phyloP scores from a whole-genome alignment of 2,888 invertebrate genomes.

The Latrodectus elegans region DNA sequence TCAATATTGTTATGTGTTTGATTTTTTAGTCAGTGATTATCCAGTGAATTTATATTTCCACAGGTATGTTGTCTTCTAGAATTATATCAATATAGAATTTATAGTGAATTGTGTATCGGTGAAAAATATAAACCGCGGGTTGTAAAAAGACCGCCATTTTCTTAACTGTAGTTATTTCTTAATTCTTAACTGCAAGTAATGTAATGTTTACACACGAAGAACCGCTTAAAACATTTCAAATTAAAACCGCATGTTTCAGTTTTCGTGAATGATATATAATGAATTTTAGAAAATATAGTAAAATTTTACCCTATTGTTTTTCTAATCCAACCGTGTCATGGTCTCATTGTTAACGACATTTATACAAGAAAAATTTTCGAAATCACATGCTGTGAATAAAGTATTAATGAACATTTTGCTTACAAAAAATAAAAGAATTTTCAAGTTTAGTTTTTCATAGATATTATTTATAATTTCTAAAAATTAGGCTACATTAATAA shows the following conservation, averaged over 20 bases:
- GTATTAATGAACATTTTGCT: not conserved
- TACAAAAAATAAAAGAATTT: too few relatives aligned
- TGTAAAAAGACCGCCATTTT: conserved; percentile 63
- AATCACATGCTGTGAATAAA: not conserved
- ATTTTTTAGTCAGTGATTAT: conserved; percentile 10
- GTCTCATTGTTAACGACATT: not conserved
- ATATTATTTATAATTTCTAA: too few relatives aligned
- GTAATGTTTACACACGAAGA: conserved; percentile 42
- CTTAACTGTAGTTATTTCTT: conserved; percentile 68
- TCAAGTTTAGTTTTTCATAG: not conserved
- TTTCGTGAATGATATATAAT: not conserved
- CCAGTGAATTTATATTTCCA: not conserved
- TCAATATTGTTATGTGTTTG: not conserved
- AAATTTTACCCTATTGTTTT: not conserved
- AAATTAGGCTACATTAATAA: too few relatives aligned
- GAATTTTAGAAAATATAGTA: not conserved
- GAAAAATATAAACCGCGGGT: conserved; percentile 31
- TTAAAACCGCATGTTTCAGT: not conserved
- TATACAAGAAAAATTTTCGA: not conserved
- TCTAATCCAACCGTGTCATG: not conserved
- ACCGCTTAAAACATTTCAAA: conserved; percentile 53
- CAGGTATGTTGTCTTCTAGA: not conserved
- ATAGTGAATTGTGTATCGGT: not conserved
- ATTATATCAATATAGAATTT: too few relatives aligned
- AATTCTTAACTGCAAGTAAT: conserved; percentile 59